These are phyloP conservation scores for Arctopsyche grandis DNA, from an alignment of 1,140 invertebrate species.

Conservation along the genomic window DNA sequence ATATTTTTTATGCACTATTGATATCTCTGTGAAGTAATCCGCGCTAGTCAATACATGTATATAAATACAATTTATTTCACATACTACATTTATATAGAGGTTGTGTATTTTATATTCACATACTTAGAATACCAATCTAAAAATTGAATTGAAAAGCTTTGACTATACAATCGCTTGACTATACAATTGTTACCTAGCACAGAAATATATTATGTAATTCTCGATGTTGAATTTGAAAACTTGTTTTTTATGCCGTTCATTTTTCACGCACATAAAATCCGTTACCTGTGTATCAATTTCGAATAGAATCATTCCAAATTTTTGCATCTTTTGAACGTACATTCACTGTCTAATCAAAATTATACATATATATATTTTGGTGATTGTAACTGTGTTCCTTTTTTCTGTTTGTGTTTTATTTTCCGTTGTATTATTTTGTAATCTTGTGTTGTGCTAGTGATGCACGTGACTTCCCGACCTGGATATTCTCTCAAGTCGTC, in stretches of 20 bases:
- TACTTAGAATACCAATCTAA: neutral
- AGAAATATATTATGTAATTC: neutral
- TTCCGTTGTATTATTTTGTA: slow-evolving; percentile 55
- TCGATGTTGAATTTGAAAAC: neutral
- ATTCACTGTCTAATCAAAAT: neutral
- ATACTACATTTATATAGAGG: neutral
- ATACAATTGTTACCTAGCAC: neutral
- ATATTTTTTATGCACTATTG: slow-evolving; percentile 32
- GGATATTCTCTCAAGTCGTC: slow-evolving; percentile 80
- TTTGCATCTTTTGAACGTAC: neutral
- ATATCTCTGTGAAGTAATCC: neutral
- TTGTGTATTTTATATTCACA: neutral
- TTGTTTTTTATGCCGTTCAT: neutral
- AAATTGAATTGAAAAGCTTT: slow-evolving; percentile 16
- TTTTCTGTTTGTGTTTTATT: slow-evolving; percentile 49
- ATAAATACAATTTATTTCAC: slow-evolving; percentile 7
- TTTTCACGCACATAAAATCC: neutral
- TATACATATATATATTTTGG: neutral
- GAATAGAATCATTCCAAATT: neutral
- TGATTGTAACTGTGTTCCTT: slow-evolving; percentile 39
- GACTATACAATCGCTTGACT: slow-evolving; percentile 16
- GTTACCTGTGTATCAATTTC: neutral
- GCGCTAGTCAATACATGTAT: neutral
- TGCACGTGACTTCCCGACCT: slow-evolving; percentile 72
- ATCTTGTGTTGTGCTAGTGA: slow-evolving; percentile 56